Conservation (phyloP, 2,797 vertebrate genomes). For the Capromys pilorides region DNA sequence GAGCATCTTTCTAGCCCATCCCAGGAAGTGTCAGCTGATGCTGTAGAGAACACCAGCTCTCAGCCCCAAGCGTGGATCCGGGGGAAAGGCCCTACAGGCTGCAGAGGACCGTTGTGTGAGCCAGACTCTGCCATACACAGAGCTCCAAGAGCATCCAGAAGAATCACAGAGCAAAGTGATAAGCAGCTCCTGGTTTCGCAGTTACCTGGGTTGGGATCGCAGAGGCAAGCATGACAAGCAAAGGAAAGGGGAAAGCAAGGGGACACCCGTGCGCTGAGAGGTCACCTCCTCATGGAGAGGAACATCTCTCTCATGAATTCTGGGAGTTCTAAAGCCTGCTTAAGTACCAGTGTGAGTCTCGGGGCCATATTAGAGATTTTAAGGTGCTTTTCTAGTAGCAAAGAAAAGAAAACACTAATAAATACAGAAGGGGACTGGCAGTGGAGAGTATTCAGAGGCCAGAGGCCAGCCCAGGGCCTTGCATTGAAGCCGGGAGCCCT, state of each 20-base stretch:
- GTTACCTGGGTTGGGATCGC: not conserved
- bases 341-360: not conserved
- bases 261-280: not conserved
- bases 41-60: not conserved
- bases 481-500: not conserved
- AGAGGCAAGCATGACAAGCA: not conserved
- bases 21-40: not conserved
- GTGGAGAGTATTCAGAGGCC: not conserved
- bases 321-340: not conserved
- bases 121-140: not conserved
- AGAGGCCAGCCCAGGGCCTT: not conserved
- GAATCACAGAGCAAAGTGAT: not conserved
- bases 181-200: not conserved
- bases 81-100: not conserved
- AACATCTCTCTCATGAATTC: not conserved
- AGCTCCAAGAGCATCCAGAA: not conserved
- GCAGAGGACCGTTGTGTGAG: not conserved
- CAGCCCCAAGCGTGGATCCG: not conserved
- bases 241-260: not conserved
- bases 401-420: not conserved
- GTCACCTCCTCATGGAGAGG: not conserved
- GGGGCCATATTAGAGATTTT: not conserved
- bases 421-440: not conserved
- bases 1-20: not conserved
- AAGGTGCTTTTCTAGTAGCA: not conserved